These are phyloP conservation scores for Lutraria rhynchaena DNA, from an alignment of 1,140 invertebrate species.

Conservation along the genomic window DNA sequence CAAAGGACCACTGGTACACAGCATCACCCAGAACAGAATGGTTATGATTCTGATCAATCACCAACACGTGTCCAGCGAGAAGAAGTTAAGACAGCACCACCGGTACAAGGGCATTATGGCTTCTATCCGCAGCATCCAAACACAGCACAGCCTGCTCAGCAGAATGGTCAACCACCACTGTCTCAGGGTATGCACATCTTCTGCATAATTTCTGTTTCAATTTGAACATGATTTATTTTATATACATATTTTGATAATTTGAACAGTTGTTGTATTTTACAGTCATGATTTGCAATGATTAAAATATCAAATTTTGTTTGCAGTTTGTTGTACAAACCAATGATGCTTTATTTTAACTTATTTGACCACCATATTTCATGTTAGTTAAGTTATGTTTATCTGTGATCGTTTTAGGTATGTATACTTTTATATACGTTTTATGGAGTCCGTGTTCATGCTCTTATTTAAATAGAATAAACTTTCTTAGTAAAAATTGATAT, in stretches of 20 bases:
- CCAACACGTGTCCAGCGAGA: slow-evolving; percentile 57
- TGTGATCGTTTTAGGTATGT: too few relatives aligned
- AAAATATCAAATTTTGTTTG: neutral
- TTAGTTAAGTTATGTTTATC: too few relatives aligned
- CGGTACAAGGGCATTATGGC: slow-evolving; percentile 59
- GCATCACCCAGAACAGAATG: slow-evolving; percentile 54
- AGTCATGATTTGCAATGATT: neutral
- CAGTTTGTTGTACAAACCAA: neutral
- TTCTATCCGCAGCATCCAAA: slow-evolving; percentile 57
- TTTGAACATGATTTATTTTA: neutral
- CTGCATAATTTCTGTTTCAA: neutral
- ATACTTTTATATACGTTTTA: too few relatives aligned
- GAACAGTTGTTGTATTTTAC: neutral
- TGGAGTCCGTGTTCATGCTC: too few relatives aligned
- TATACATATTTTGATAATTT: neutral
- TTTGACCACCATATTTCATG: too few relatives aligned
- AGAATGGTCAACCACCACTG: slow-evolving; percentile 58
- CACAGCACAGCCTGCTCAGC: slow-evolving; percentile 51
- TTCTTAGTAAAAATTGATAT: too few relatives aligned
- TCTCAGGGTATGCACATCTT: slow-evolving; percentile 39
- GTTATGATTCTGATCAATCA: slow-evolving; percentile 62
- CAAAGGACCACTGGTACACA: slow-evolving; percentile 45
- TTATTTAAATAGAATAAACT: too few relatives aligned
- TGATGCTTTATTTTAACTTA: too few relatives aligned
- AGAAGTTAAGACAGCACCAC: slow-evolving; percentile 26